phyloP scores from a whole-genome alignment of 2,888 invertebrate genomes.

The Bimastos eiseni region DNA sequence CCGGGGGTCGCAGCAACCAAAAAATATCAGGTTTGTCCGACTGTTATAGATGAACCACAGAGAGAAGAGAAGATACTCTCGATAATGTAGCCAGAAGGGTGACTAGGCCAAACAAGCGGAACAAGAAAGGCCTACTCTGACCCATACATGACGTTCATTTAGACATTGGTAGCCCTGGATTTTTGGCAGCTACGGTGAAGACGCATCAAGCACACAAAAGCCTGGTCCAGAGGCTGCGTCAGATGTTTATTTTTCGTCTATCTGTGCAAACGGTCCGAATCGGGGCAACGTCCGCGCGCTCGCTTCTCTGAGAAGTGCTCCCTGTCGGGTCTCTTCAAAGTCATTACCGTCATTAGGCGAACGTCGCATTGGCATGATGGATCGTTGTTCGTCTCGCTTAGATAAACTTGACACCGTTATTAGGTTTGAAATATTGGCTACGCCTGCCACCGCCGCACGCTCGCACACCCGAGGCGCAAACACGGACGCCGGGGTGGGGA shows the following conservation, averaged over 20 bases:
- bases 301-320: not conserved
- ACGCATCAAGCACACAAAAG: not conserved
- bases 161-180: not conserved
- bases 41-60: too few species aligned
- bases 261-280: not conserved
- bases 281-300: not conserved
- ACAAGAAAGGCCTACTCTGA: not conserved
- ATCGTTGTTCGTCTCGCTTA: not conserved
- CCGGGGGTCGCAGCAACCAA: too few species aligned
- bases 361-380: not conserved
- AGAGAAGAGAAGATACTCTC: not conserved
- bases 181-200: not conserved
- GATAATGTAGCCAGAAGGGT: too few species aligned
- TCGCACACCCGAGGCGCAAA: not conserved
- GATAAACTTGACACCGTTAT: not conserved
- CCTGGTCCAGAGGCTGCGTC: not conserved
- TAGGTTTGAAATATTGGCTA: not conserved
- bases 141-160: not conserved
- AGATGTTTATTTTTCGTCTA: too few species aligned
- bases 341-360: not conserved
- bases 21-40: too few species aligned
- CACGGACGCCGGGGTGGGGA: not conserved
- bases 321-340: not conserved
- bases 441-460: not conserved
- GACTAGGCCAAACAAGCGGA: too few species aligned